Evolutionary conservation across 2,797 vertebrate genomes (phyloP), one percentile per base, ranked within the genome.

Genomic region (Pseudochirops cupreus): DNA sequence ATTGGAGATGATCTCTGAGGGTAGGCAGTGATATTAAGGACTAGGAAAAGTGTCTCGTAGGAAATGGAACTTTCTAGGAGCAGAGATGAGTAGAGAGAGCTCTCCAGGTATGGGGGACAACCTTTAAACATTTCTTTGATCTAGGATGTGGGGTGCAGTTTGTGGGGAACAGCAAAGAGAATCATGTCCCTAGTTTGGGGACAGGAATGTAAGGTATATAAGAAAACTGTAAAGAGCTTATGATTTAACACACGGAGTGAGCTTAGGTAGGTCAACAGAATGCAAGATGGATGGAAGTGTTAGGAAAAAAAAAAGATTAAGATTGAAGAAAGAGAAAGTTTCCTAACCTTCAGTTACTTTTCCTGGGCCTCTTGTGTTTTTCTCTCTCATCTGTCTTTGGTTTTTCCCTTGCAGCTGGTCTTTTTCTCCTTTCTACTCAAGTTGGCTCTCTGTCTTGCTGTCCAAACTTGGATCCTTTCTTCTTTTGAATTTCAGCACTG

Each of bases 401-500:
- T 91, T 95, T 93, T n/a, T 11, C 56, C 26, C 24, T 29, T 74
- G 57, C 6, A 3, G 46, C 74, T 87, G 74, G 46, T 26, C 74
- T 87, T 87, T 82, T 57, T 39, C 26, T 56, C 87, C 94, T 95
- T 74, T 56, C 91, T 87, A 26, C 74, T 21, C 0, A 91, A 56
- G 57, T 93, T 24, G 31, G 26, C 57, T 31, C 7, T 95, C 91
- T 50, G 1, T 93, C 93, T 12, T 18, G 57, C 93, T 24, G 57
- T 4, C 56, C 24, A 13, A 7, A 14, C 74, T 93, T 54, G 46
- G 91, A 96, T 26, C 39, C 14, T 28, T 96, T 93, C 24, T 91
- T 3, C 52, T 7, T 94, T 91, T n/a, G 59, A 16, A 54, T 93
- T 95, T 96, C 0, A 94, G 28, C 74, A 96, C 89, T 96, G 58